Conservation (phyloP, 53 echinoderm and acorn worm genomes). For the Zoroaster sp. region DNA sequence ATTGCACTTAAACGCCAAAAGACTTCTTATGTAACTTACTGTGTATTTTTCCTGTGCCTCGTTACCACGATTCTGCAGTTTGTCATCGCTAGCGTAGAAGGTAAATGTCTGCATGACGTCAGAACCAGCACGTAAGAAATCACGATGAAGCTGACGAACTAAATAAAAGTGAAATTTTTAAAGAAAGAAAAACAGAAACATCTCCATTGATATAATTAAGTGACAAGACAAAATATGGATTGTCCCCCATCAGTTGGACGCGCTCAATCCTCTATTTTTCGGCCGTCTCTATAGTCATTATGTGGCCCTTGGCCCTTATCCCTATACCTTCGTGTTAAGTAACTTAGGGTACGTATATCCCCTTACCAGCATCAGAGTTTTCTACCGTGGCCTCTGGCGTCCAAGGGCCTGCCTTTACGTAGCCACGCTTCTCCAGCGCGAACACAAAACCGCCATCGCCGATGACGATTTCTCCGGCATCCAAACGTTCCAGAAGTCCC, state of each 20-base stretch:
- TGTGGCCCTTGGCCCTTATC: too few species aligned
- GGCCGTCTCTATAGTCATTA: too few species aligned
- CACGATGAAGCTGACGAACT: constrained; percentile 87
- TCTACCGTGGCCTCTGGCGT: constrained; percentile 96
- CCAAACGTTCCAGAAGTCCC: constrained; percentile 77
- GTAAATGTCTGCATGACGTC: constrained; percentile 96
- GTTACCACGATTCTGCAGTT: constrained; percentile 84
- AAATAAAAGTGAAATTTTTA: too few species aligned
- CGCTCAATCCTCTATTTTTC: too few species aligned
- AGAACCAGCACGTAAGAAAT: constrained; percentile 84
- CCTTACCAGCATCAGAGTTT: constrained; percentile 92
- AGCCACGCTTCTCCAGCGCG: constrained; percentile 95
- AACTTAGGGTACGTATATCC: background rate
- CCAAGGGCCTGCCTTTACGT: constrained; percentile 98
- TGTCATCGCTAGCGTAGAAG: constrained; percentile 94
- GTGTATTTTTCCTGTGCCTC: constrained; percentile 64
- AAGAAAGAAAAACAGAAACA: too few species aligned
- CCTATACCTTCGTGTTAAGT: too few species aligned
- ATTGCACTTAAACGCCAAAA: background rate
- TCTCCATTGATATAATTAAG: too few species aligned
- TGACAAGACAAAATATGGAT: too few species aligned
- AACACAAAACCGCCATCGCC: constrained; percentile 99
- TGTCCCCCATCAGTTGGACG: too few species aligned
- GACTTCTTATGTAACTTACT: constrained; percentile 43
- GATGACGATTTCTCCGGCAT: constrained; percentile 78